A percentile compares a stretch with the other conserved stretches of the same genome.
Conservation (phyloP, 2,113 vertebrate genomes). For the Notiomystis cincta region DNA sequence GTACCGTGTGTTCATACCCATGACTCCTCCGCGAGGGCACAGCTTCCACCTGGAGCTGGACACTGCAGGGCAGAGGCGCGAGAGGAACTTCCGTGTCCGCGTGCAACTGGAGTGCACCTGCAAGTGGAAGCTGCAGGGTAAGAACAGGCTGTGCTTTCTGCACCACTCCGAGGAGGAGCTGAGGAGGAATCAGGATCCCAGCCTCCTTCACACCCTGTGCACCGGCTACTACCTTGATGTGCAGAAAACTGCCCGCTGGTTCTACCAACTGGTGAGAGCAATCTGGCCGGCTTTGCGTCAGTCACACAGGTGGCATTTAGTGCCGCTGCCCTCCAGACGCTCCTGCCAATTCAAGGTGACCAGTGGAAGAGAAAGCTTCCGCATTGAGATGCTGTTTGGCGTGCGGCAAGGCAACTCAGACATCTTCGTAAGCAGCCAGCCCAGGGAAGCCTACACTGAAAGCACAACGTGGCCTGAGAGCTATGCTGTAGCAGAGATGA, state of each 20-base stretch:
- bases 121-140: fast-evolving
- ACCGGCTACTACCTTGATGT: not conserved
- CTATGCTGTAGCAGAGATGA: not conserved
- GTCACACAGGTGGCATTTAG: not conserved
- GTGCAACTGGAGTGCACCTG: not conserved
- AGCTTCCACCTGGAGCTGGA: not conserved
- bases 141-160: not conserved
- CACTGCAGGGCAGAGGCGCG: fast-evolving
- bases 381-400: not conserved
- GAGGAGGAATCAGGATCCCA: not conserved
- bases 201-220: not conserved
- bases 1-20: not conserved
- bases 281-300: not conserved
- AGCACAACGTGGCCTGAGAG: not conserved
- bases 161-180: not conserved
- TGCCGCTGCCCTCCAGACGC: not conserved
- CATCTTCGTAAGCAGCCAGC: not conserved
- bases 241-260: not conserved
- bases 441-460: not conserved
- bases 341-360: not conserved
- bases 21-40: not conserved
- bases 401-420: not conserved
- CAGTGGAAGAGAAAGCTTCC: too few species aligned
- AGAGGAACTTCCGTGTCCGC: not conserved
- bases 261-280: not conserved